Percentiles rank a stretch among this genome's conserved stretches.
Conservation (phyloP, 2,113 vertebrate genomes). For the Butorides virescens region DNA sequence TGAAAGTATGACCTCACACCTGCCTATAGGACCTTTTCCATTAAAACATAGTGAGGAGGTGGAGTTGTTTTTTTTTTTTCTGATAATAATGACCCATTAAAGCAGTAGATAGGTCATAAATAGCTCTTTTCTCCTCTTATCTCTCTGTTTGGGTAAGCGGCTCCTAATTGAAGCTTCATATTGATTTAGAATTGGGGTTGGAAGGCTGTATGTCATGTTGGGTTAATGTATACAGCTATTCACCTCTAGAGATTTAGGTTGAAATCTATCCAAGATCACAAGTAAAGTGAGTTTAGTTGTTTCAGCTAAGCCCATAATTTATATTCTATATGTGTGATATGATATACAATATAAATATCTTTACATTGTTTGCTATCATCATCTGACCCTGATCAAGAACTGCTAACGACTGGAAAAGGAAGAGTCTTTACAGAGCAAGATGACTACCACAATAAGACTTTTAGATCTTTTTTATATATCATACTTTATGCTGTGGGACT, state of each 20-base stretch:
- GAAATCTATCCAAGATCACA: neutral
- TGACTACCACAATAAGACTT: neutral
- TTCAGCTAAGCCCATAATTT: neutral
- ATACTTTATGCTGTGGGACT: neutral
- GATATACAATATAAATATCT: neutral
- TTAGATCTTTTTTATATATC: neutral
- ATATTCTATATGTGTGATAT: neutral
- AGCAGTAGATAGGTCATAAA: slow-evolving; percentile 21
- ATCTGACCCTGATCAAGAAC: neutral
- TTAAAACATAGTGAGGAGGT: neutral
- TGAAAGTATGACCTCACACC: neutral
- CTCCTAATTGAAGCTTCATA: slow-evolving; percentile 43
- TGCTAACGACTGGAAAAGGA: neutral
- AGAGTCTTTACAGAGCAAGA: neutral
- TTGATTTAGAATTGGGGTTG: slow-evolving; percentile 36
- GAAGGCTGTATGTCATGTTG: slow-evolving; percentile 16
- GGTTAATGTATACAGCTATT: slow-evolving; percentile 19
- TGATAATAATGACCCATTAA: slow-evolving; percentile 4
- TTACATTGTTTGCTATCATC: neutral
- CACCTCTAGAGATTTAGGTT: slow-evolving; percentile 10
- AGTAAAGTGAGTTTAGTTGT: neutral
- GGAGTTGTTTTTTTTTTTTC: neutral
- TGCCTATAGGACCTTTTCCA: neutral
- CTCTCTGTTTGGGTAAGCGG: neutral
- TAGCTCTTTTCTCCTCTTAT: slow-evolving; percentile 3